Base-by-base conservation (phyloP, 2,113 vertebrate genomes). In the Caranx ignobilis region DNA sequence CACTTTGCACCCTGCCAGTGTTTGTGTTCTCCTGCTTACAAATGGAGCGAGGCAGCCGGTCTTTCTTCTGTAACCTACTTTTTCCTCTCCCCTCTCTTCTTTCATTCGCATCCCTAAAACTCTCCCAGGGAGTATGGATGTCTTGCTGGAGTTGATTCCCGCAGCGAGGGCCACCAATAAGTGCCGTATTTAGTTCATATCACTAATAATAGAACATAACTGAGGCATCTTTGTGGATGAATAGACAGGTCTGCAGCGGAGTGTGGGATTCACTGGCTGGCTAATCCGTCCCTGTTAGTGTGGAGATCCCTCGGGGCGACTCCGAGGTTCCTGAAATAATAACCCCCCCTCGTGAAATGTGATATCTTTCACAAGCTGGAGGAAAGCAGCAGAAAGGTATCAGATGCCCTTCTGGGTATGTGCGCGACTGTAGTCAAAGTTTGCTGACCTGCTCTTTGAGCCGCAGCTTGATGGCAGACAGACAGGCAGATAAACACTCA, bases 31-130 rank as follows among this genome's bases (percentile, higher is more conserved):
- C 66, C 48, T 74, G 79, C 75, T 86, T 66, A 85, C 79, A 87
- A 91, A 88, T 83, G 65, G 66, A 86, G 83, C 32, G 31, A 88
- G 69, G 79, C 88, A 78, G 87, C 63, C 56, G 62, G 75, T 78
- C 86, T 81, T 80, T 88, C 83, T 86, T 87, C 71, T 19, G 45
- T 91, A 92, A 92, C 92, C 91, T 92, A 91, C 82, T 93, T 91
- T 90, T 83, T 79, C 64, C 50, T 71, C 59, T 47, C 66, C 43
- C 77, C 70, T 45, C 71, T 79, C 56, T 35, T 18, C 61, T 62
- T 80, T 71, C 10, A n/a, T 65, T 77, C 21, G 52, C 66, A 74
- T 82, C 61, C 63, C 50, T 66, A 18, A 18, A 18, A 74, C 71
- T 77, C 79, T 80, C 79, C 0, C 3, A 76, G 81, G 87, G 89